Base-by-base conservation (phyloP, 1,140 invertebrate species). In the Pseudomyrmex concolor region DNA sequence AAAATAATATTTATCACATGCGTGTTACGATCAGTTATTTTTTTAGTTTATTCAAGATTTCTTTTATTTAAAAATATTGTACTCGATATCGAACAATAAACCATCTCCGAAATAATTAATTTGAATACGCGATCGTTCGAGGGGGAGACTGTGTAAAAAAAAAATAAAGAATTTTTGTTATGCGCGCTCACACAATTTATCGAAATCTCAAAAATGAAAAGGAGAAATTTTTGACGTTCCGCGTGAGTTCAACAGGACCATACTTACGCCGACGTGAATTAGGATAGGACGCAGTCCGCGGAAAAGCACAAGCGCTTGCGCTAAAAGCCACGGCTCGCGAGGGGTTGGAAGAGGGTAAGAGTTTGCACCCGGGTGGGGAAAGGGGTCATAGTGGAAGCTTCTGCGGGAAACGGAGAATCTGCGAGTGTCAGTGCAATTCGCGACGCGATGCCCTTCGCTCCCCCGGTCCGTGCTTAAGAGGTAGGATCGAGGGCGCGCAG, bases 391-490 rank as follows among this genome's bases (percentile, higher is more conserved):
- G 82, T 84, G 63, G 84, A 87, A 92, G 90, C 89, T 92, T 90
- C 88, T 90, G 90, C 86, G 89, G 90, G 89, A 87, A 89, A 90
- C 89, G 86, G 86, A 91, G 89, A 89, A 91, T 90, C 84, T 86
- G 84, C 89, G 87, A 82, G 88, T 90, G 90, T 92, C 91, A 93
- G 92, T 93, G 85, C 88, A 84, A 90, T 88, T 89, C 91, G 91
- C 90, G 90, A 88, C 92, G 92, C 91, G 91, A 91, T 87, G 90
- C 88, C 84, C 86, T 77, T 77, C 88, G 85, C 81, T 89, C 89
- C 72, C 67, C 19, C 48, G 78, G 54, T 74, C 87, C 72, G 83
- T 77, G 54, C 73, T 87, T 62, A 43, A 68, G 4, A 19, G 66
- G 50, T 66, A 62, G 63, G 68, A 87, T 70, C 83, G 83, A 76